A percentile compares a stretch with the other conserved stretches of the same genome.
Evolutionary conservation across 2,113 vertebrate genomes (phyloP).

Genomic region (Meles meles): DNA sequence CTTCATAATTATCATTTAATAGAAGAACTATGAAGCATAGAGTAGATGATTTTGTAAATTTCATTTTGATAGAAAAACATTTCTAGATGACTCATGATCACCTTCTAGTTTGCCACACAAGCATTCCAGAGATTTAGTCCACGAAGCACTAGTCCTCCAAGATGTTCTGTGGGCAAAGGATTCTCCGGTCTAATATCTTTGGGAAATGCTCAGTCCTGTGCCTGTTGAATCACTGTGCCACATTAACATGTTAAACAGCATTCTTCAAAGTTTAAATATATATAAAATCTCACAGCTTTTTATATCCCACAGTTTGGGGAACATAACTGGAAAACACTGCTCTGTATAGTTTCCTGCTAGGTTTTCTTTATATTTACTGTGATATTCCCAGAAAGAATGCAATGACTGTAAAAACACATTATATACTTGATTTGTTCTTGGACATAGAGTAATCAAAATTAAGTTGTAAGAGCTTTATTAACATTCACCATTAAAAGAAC

Average conservation of each 20-base stretch:
- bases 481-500: neutral
- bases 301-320: neutral
- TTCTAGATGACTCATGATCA: neutral
- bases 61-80: neutral
- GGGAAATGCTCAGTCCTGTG: neutral
- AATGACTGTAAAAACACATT: neutral
- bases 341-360: neutral
- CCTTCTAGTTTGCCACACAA: neutral
- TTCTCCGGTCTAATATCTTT: neutral
- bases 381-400: neutral
- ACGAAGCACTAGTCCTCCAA: neutral
- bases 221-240: neutral
- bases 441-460: neutral
- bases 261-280: neutral
- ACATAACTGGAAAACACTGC: neutral
- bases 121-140: neutral
- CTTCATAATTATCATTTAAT: constrained; percentile 8
- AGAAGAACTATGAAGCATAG: neutral
- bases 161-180: neutral
- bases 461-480: neutral
- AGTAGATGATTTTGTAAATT: constrained; percentile 3
- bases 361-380: neutral
- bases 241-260: neutral
- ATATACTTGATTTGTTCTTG: neutral
- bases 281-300: neutral